These are phyloP conservation scores for Carapus acus DNA, from an alignment of 2,797 vertebrate species.

Conservation along the genomic window DNA sequence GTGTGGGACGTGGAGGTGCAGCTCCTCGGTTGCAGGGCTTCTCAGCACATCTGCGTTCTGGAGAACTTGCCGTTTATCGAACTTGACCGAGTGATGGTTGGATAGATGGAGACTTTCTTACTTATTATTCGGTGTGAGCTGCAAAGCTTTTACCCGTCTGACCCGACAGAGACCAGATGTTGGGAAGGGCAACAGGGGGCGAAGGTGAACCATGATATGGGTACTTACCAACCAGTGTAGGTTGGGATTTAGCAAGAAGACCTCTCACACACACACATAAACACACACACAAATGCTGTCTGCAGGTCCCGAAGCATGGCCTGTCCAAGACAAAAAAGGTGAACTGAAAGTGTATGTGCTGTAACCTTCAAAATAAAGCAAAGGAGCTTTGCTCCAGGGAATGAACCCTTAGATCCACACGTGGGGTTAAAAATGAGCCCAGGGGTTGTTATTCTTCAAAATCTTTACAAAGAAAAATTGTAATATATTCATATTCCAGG, in stretches of 20 bases:
- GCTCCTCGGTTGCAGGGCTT: constrained; percentile 3
- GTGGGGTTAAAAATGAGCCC: no score
- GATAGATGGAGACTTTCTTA: constrained; percentile 54
- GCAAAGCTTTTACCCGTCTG: constrained; percentile 58
- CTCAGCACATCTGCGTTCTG: constrained; percentile 36
- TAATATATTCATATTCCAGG: no score
- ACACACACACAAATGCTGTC: no score
- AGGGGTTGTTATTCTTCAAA: no score
- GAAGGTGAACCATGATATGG: neutral
- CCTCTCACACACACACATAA: neutral
- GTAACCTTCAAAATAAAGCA: constrained; percentile 3
- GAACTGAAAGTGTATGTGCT: constrained; percentile 17
- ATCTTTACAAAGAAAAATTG: no score
- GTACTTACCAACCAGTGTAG: constrained; percentile 19
- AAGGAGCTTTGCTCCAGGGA: neutral
- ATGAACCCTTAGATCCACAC: no score
- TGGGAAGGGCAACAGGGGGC: constrained; percentile 17
- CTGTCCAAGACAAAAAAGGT: neutral
- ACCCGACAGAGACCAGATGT: constrained; percentile 37
- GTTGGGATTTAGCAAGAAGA: constrained; percentile 5
- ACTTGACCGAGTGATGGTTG: constrained; percentile 47
- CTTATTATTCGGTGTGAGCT: constrained; percentile 48
- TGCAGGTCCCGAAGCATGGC: no score
- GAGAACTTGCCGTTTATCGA: constrained; percentile 44
- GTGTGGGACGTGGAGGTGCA: constrained; percentile 10